These are phyloP conservation scores for Drosophila formosana DNA, from an alignment of 2,888 invertebrate species.

Conservation along the genomic window DNA sequence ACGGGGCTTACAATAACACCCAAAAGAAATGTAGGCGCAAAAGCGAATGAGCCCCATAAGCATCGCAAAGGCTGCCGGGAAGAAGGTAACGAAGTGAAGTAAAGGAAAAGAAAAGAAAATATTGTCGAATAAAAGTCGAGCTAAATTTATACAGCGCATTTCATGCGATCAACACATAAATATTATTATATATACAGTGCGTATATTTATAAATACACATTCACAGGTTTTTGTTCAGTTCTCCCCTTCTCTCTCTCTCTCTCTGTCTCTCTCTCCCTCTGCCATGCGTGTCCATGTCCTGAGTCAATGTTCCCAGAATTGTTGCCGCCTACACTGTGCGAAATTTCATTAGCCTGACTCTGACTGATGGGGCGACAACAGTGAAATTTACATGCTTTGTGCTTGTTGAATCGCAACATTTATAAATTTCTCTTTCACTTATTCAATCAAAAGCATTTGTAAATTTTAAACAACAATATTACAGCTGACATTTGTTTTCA, in stretches of 20 bases:
- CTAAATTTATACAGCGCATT: conserved; percentile 78
- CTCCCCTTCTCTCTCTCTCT: too few species aligned
- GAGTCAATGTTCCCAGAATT: conserved; percentile 27
- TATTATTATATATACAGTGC: conserved; percentile 70
- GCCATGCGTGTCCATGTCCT: conserved; percentile 19
- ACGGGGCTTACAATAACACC: conserved; percentile 41
- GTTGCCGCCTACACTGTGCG: conserved; percentile 24
- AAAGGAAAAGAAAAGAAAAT: conserved; percentile 46
- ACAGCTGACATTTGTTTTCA: too few species aligned
- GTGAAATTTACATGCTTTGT: too few species aligned
- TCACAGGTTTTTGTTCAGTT: conserved; percentile 22
- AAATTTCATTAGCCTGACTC: conserved; percentile 3
- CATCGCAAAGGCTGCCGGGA: conserved; percentile 31
- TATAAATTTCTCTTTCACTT: too few species aligned
- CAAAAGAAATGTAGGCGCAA: conserved; percentile 33
- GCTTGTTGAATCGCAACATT: too few species aligned
- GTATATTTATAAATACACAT: conserved; percentile 42
- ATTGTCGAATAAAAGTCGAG: conserved; percentile 65
- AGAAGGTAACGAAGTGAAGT: conserved; percentile 4
- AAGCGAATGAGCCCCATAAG: conserved; percentile 59
- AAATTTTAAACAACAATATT: too few species aligned
- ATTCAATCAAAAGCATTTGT: too few species aligned
- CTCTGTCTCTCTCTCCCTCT: too few species aligned
- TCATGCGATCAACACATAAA: conserved; percentile 80
- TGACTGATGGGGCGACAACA: not conserved